Evolutionary conservation across 1,140 invertebrate genomes (phyloP).

Genomic region (Onthophagus taurus): DNA sequence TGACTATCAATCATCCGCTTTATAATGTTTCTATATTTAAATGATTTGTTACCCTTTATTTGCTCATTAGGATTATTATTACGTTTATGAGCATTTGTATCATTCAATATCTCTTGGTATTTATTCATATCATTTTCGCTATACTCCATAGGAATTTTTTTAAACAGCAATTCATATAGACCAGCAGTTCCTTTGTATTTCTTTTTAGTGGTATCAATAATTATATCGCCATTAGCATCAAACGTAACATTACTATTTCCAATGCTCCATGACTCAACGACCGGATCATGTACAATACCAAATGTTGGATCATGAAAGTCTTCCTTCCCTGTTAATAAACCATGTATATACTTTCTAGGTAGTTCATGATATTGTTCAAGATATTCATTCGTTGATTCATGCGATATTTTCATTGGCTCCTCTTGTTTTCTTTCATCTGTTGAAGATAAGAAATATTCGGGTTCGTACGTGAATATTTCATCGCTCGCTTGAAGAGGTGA

Average conservation of each 20-base stretch:
- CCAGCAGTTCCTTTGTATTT: constrained; percentile 12
- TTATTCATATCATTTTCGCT: constrained; percentile 13
- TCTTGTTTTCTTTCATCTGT: too few species aligned
- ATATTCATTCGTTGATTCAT: too few species aligned
- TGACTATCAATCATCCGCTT: neutral
- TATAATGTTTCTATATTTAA: neutral
- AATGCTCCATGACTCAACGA: neutral
- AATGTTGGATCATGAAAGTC: constrained; percentile 4
- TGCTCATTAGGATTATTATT: constrained; percentile 11
- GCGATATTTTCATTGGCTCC: too few species aligned
- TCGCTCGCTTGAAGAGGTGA: too few species aligned
- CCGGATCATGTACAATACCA: neutral
- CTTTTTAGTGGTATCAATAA: constrained; percentile 11
- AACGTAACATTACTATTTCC: constrained; percentile 7
- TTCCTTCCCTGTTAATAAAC: too few species aligned
- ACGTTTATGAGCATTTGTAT: constrained; percentile 13
- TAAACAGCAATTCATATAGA: constrained; percentile 17
- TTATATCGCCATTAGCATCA: constrained; percentile 4
- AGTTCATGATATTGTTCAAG: too few species aligned
- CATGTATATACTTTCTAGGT: too few species aligned
- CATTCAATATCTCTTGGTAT: constrained; percentile 18
- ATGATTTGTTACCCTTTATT: neutral
- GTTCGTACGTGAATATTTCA: too few species aligned
- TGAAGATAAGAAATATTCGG: too few species aligned
- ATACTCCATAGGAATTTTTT: constrained; percentile 13